Evolutionary conservation across 2,888 invertebrate species (phyloP), one percentile per base, ranked within the genome.

Genomic region (Microplitis deprimator): DNA sequence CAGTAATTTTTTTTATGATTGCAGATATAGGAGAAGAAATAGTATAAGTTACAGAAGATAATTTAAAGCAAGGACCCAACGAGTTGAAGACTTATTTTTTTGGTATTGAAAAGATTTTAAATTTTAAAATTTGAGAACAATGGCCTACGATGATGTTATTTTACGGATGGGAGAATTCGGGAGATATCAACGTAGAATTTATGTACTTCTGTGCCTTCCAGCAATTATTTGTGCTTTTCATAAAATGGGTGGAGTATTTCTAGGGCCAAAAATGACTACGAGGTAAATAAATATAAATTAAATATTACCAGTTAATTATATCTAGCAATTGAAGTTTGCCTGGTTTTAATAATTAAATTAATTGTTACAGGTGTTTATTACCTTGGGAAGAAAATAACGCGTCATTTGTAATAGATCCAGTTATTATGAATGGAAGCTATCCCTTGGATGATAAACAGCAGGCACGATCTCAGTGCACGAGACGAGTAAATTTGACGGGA

Each of bases 91-190:
- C n/a, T 29, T 17, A 16, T 5, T 62, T 62, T 62, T 62, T 17
- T 62, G n/a, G 5, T n/a, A 59, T 6, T 62, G 62, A 17, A 16
- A 62, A 62, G 59, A 3, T 59, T 13, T 59, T 1, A 59, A 59
- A 60, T 29, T 67, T 29, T 29, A 4, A 29, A 29, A 29, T 10
- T 59, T 39, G 59, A 73, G n/a, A 80, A 84, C 85, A 79, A 94
- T 95, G 94, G 93, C 93, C 75, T 94, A 94, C 89, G 95, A 95
- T 85, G 94, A 94, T 81, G 92, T 94, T 29, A 92, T 95, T 76
- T 90, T 92, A 1, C 90, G 93, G 77, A 89, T 95, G 88, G 95
- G 95, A 65, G 94, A 94, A 83, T 95, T 95, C 84, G 95, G 95
- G 20, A 91, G 91, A 68, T 94, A 95, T 85, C 95, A 95, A 87